These are phyloP conservation scores for Manis crassicaudata DNA, from an alignment of 2,797 vertebrate species.

Conservation along the genomic window DNA sequence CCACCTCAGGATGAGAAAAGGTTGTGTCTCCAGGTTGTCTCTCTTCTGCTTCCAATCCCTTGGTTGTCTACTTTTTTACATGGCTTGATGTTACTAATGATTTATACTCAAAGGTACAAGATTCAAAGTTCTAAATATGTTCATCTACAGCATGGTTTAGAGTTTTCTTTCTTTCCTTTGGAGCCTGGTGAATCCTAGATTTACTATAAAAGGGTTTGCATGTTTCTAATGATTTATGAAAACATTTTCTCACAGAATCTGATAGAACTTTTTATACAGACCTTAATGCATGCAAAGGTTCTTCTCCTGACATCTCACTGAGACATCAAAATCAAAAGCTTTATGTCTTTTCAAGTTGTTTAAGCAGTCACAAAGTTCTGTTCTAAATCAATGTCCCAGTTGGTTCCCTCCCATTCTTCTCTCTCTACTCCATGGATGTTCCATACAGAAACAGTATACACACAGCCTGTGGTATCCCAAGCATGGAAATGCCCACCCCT, in stretches of 20 bases:
- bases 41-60: constrained; percentile 2
- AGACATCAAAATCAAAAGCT: constrained; percentile 31
- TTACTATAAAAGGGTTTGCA: not conserved
- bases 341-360: not conserved
- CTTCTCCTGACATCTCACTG: not conserved
- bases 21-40: not conserved
- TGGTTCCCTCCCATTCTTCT: not conserved
- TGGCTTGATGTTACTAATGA: not conserved
- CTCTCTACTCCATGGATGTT: not conserved
- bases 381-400: not conserved
- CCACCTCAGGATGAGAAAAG: constrained; percentile 32
- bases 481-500: not conserved
- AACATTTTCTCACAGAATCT: not conserved
- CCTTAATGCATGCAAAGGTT: not conserved
- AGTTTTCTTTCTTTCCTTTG: not conserved
- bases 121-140: not conserved
- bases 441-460: not conserved
- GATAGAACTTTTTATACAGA: not conserved
- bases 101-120: not conserved
- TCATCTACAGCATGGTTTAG: not conserved
- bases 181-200: not conserved
- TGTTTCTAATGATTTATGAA: not conserved
- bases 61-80: not conserved
- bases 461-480: not conserved
- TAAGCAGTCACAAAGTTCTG: not conserved